Percentiles rank a stretch among this genome's conserved stretches.
Evolutionary conservation across 2,797 vertebrate species (phyloP).

Genomic region (Bovichtus variegatus): DNA sequence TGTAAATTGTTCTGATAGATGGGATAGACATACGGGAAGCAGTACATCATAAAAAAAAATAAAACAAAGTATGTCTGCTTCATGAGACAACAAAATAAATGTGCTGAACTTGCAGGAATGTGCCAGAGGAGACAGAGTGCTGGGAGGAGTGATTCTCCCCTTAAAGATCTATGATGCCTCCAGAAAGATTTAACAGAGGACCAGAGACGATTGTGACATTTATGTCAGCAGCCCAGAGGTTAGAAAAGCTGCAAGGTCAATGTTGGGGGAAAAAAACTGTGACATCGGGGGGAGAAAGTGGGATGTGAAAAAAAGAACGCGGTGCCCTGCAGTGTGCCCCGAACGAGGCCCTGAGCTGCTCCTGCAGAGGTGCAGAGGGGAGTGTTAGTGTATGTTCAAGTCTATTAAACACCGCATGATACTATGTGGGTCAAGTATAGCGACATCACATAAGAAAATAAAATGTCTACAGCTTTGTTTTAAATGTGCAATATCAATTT

Average conservation of each 20-base stretch:
- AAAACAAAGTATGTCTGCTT: slow-evolving; percentile 15
- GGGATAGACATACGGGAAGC: slow-evolving; percentile 8
- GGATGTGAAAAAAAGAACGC: no score
- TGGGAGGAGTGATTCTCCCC: slow-evolving; percentile 4
- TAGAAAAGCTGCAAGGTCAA: neutral
- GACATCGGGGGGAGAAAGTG: neutral
- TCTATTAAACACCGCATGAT: no score
- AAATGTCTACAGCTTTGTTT: no score
- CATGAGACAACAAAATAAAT: neutral
- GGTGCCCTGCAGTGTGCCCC: neutral
- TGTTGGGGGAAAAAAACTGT: neutral
- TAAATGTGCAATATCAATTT: neutral
- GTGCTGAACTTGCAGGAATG: slow-evolving; percentile 46
- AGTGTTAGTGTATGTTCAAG: no score
- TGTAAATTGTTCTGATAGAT: neutral
- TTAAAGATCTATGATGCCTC: slow-evolving; percentile 12
- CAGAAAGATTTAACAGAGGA: slow-evolving; percentile 8
- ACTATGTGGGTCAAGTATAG: no score
- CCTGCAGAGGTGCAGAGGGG: no score
- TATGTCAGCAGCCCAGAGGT: slow-evolving; percentile 4
- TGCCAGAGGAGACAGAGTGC: neutral
- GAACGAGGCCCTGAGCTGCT: neutral
- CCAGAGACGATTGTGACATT: slow-evolving; percentile 23
- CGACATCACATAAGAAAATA: no score
- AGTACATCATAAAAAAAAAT: neutral